A percentile compares a stretch with the other conserved stretches of the same genome.
Conservation (phyloP, 2,888 invertebrate genomes). For the Leptura quadrifasciata region DNA sequence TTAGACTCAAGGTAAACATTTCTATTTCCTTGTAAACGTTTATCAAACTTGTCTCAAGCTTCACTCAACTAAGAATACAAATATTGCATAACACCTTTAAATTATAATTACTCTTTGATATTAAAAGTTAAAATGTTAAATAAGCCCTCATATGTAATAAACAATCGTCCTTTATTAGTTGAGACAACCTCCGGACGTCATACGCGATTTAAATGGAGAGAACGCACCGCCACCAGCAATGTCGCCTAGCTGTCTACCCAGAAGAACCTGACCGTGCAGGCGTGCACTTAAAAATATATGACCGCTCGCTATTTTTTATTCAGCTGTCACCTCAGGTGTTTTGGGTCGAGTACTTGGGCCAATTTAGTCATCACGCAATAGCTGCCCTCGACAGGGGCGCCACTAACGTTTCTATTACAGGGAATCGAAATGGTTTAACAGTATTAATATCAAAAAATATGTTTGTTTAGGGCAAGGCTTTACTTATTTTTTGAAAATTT, state of each 20-base stretch:
- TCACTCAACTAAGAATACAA: not conserved
- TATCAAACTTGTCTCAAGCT: not conserved
- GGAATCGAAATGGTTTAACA: too few relatives aligned
- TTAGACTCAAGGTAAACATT: too few relatives aligned
- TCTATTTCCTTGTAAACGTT: too few relatives aligned
- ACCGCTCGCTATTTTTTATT: constrained; percentile 24
- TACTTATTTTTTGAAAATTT: too few relatives aligned
- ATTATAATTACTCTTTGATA: not conserved
- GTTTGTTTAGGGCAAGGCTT: too few relatives aligned
- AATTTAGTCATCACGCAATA: constrained; percentile 16
- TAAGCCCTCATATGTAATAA: constrained; percentile 15
- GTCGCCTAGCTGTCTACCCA: constrained; percentile 37
- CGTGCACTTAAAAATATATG: constrained; percentile 9
- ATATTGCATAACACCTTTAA: not conserved
- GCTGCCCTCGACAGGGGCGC: not conserved
- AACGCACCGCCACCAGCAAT: constrained; percentile 30
- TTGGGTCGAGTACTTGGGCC: constrained; percentile 8
- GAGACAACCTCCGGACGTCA: constrained; percentile 36
- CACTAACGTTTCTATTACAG: too few relatives aligned
- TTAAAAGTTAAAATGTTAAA: not conserved
- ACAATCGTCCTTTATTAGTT: constrained; percentile 21
- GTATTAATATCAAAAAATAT: too few relatives aligned
- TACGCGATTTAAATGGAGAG: constrained; percentile 8
- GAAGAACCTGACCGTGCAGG: not conserved
- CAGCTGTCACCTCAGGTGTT: constrained; percentile 28